Base-by-base conservation (phyloP, 1,140 invertebrate genomes). In the Pseudachorutes palmiensis region DNA sequence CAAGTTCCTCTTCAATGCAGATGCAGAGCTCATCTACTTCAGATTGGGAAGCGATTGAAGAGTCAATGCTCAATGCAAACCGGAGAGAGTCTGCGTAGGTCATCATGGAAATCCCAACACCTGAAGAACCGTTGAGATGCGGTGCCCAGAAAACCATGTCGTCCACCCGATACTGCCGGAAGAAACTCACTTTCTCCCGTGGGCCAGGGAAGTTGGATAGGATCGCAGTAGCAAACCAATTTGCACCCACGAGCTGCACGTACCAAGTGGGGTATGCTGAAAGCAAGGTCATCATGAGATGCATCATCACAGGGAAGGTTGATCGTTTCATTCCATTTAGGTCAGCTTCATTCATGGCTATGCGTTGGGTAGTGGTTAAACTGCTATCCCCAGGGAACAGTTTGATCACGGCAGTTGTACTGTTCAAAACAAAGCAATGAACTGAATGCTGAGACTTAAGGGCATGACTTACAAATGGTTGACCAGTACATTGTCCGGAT, bases 131-230 rank as follows among this genome's bases (percentile, higher is more conserved):
- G 19, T 66, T 24, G 48, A 73, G 58, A 22, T 67, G 57, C 22
- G 71, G 71, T 2, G 70, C 5, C 68, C 66, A 73, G 33, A 64
- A 70, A 14, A 61, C 32, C 16, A 67, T 62, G 60, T 73, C 71
- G 22, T 68, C 64, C 14, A 67, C 28, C 2, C 49, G 59, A 45
- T 67, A 67, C 2, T 69, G 41, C 31, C 61, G 62, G 28, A 73
- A 69, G 22, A 57, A 64, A 14, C 24, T 41, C 16, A 60, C 1
- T 16, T 48, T 1, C 0, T 41, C 9, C 19, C 51, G 55, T 30
- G 72, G 72, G 22, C 72, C 72, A 33, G 72, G 72, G 49, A 73
- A 73, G 31, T 67, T 73, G n/a, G 69, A 71, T 1, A 73, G 30
- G 19, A 66, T 69, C 29, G 67, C 55, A 0, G 69, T 70, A 16